A percentile compares a stretch with the other conserved stretches of the same genome.
Evolutionary conservation across 1,140 invertebrate species (phyloP).

Genomic region (Macrocentrus cingulum): DNA sequence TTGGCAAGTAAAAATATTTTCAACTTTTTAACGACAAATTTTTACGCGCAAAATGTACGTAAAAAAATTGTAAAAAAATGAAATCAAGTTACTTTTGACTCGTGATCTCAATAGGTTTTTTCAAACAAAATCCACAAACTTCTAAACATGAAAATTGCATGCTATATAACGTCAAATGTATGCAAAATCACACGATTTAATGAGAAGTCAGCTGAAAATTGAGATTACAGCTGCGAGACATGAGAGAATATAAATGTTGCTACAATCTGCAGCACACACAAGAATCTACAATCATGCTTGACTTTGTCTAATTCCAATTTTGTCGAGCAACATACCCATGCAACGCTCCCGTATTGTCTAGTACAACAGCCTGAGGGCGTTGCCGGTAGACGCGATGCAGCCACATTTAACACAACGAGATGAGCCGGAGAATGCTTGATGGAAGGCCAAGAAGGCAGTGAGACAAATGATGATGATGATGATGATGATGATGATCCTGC

Average conservation of each 20-base stretch:
- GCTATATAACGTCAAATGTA: no score
- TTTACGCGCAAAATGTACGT: no score
- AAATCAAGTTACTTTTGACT: no score
- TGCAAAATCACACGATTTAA: neutral
- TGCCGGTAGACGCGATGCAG: neutral
- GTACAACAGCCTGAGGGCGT: neutral
- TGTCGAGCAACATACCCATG: neutral
- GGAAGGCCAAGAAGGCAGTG: neutral
- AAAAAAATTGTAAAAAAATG: no score
- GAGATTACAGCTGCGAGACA: neutral
- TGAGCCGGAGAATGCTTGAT: neutral
- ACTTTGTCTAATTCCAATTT: conserved; percentile 12
- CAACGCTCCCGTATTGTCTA: neutral
- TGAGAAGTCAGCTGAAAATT: neutral
- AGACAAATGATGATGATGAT: conserved; percentile 6
- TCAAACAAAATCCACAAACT: no score
- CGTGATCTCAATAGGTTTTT: no score
- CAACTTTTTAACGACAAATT: no score
- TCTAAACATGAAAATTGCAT: no score
- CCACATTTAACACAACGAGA: neutral
- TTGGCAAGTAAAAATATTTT: no score
- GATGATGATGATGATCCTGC: neutral
- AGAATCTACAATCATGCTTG: conserved; percentile 8
- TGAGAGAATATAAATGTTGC: neutral
- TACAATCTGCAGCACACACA: neutral